Conservation (phyloP, 2,797 vertebrate genomes). For the Sciurus vulgaris region DNA sequence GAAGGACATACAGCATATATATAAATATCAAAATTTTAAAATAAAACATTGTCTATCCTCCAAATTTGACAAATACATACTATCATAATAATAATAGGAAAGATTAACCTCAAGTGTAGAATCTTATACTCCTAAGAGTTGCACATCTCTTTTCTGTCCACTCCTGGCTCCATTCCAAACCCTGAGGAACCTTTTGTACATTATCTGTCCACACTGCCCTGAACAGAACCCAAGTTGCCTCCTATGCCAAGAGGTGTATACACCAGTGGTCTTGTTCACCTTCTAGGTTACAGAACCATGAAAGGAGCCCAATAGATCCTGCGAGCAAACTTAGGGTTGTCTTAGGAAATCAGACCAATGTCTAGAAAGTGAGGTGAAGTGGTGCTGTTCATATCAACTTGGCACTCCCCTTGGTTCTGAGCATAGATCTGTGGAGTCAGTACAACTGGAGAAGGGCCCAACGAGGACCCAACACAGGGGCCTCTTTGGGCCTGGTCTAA, state of each 20-base stretch:
- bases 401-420: not conserved
- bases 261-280: not conserved
- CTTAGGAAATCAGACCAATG: too few relatives aligned
- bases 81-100: not conserved
- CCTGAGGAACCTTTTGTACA: not conserved
- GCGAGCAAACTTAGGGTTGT: not conserved
- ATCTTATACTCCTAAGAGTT: not conserved
- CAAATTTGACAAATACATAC: not conserved
- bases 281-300: not conserved
- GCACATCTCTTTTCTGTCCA: not conserved
- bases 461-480: not conserved
- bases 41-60: not conserved
- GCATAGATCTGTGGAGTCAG: not conserved
- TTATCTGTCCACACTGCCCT: not conserved
- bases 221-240: not conserved
- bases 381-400: not conserved
- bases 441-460: not conserved
- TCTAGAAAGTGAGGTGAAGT: too few relatives aligned
- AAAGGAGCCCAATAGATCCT: not conserved
- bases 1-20: not conserved
- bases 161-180: not conserved
- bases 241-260: not conserved
- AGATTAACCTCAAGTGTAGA: not conserved
- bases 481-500: not conserved
- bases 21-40: conserved; percentile 53